Evolutionary conservation across 2,113 vertebrate species (phyloP).

Genomic region (Herpetotheres cachinnans): DNA sequence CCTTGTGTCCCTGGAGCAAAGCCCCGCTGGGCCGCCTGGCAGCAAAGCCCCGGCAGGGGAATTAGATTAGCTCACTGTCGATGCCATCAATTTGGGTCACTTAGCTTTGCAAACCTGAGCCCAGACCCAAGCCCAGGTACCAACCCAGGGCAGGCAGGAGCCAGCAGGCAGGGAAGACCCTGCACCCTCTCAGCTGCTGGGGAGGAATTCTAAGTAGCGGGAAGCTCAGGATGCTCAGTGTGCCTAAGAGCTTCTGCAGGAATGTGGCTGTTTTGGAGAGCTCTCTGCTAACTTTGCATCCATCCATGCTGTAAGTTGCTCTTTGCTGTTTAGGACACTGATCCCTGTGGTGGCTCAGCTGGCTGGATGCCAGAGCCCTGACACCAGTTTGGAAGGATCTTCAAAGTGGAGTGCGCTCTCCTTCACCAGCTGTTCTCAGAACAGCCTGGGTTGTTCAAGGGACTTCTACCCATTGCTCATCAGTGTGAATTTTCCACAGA

Average conservation of each 20-base stretch:
- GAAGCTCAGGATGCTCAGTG: not conserved
- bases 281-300: not conserved
- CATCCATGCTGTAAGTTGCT: not conserved
- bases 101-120: not conserved
- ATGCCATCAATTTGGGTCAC: not conserved
- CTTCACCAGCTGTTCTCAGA: not conserved
- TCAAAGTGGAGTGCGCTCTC: not conserved
- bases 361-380: not conserved
- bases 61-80: not conserved
- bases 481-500: not conserved
- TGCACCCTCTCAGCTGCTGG: not conserved
- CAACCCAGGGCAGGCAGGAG: not conserved
- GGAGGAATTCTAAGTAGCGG: not conserved
- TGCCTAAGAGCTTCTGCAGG: not conserved
- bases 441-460: accelerated
- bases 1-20: not conserved
- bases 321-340: not conserved
- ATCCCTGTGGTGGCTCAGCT: not conserved
- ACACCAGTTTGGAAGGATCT: not conserved
- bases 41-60: not conserved
- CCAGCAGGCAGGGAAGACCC: not conserved
- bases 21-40: accelerated
- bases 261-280: not conserved
- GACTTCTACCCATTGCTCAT: not conserved
- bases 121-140: not conserved